phyloP scores from a whole-genome alignment of 2,888 invertebrate species.

The Lochmaea crataegi region DNA sequence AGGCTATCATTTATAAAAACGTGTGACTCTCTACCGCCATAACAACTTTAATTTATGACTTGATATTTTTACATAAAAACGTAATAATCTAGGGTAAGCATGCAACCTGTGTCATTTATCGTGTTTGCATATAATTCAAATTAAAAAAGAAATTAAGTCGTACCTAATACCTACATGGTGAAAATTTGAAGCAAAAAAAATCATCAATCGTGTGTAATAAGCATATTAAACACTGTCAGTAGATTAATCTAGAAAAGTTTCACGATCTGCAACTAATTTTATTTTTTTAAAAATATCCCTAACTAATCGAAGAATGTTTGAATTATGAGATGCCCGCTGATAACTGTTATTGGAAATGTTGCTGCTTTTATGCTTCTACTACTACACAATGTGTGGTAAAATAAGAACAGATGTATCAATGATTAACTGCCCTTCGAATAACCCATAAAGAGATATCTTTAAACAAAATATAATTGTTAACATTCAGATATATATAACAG shows the following conservation, averaged over 20 bases:
- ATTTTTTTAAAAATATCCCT: slow-evolving; percentile 48
- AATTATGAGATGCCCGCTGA: slow-evolving; percentile 46
- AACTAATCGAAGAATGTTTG: slow-evolving; percentile 51
- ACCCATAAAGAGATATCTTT: not conserved
- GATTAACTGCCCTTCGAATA: not conserved
- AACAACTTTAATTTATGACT: slow-evolving; percentile 41
- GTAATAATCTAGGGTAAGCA: slow-evolving; percentile 54
- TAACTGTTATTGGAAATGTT: slow-evolving; percentile 39
- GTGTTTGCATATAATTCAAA: slow-evolving; percentile 59
- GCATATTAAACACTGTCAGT: slow-evolving; percentile 4
- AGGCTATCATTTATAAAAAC: slow-evolving; percentile 13
- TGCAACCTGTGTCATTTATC: slow-evolving; percentile 55
- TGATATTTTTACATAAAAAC: slow-evolving; percentile 45
- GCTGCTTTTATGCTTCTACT: not conserved
- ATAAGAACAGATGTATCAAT: slow-evolving; percentile 8
- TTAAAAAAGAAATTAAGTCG: slow-evolving; percentile 60
- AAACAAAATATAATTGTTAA: not conserved
- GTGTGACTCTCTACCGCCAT: slow-evolving; percentile 40
- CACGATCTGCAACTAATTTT: slow-evolving; percentile 38
- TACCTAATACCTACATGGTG: slow-evolving; percentile 44
- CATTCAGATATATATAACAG: not conserved
- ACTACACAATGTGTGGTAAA: slow-evolving; percentile 14
- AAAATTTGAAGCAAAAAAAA: not conserved
- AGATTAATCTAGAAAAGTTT: not conserved
- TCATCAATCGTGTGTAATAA: not conserved